Percentiles rank a stretch among this genome's conserved stretches.
These are phyloP conservation scores for Gandaritis pyraliata DNA, from an alignment of 2,888 invertebrate species.

Conservation along the genomic window DNA sequence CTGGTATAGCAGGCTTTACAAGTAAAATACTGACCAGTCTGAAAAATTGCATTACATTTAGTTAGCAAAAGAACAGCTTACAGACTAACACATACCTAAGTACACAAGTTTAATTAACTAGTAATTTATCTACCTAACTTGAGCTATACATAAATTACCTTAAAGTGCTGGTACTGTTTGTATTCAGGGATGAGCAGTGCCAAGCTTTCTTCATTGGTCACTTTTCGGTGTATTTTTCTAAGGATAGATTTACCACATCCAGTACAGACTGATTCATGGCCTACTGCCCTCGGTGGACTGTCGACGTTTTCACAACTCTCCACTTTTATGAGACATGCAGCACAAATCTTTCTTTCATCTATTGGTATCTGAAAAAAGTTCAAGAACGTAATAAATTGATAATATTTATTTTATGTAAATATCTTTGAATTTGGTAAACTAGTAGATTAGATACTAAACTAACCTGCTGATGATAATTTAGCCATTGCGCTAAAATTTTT, in stretches of 20 bases:
- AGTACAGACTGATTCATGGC: background rate
- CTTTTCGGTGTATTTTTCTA: background rate
- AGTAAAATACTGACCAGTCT: too few relatives aligned
- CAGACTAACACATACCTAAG: too few relatives aligned
- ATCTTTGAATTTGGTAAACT: too few relatives aligned
- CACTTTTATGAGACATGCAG: background rate
- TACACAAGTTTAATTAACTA: too few relatives aligned
- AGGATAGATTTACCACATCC: background rate
- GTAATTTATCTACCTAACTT: too few relatives aligned
- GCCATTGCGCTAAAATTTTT: slow-evolving; percentile 11
- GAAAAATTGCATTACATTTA: too few relatives aligned
- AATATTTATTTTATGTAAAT: too few relatives aligned
- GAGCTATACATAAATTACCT: background rate
- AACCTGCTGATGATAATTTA: background rate
- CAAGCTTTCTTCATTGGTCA: background rate
- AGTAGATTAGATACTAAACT: background rate
- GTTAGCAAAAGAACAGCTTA: too few relatives aligned
- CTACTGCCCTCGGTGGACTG: slow-evolving; percentile 1
- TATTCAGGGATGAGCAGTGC: background rate
- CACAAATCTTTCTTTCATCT: background rate
- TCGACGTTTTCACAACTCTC: slow-evolving; percentile 2
- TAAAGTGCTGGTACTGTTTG: background rate
- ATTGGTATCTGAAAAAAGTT: background rate
- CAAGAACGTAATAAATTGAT: too few relatives aligned
- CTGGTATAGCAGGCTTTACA: too few relatives aligned